These are phyloP conservation scores for Crocidura indochinensis DNA, from an alignment of 2,797 vertebrate genomes.

Conservation along the genomic window DNA sequence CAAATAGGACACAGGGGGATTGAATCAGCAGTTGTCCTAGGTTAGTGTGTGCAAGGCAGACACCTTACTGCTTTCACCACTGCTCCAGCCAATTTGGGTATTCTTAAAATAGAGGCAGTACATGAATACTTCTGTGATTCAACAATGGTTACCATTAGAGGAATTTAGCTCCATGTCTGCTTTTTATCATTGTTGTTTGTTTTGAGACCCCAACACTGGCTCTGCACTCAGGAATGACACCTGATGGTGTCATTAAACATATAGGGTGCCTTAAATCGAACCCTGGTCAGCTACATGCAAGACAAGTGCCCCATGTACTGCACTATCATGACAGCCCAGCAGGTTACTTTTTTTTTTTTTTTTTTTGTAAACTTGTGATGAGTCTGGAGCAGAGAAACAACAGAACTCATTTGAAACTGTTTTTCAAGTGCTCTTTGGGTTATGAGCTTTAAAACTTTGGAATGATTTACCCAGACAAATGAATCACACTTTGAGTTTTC, in stretches of 20 bases:
- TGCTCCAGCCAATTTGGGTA: neutral
- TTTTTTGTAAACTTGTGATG: conserved; percentile 42
- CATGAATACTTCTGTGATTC: neutral
- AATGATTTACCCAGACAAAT: neutral
- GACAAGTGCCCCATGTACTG: too few relatives aligned
- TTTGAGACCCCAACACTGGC: too few relatives aligned
- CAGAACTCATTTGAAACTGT: conserved; percentile 31
- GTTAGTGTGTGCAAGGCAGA: too few relatives aligned
- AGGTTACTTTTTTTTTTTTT: conserved; percentile 1
- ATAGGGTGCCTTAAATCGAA: too few relatives aligned
- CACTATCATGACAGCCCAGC: neutral
- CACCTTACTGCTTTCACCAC: too few relatives aligned
- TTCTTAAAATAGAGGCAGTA: neutral
- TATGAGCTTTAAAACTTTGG: neutral
- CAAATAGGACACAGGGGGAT: too few relatives aligned
- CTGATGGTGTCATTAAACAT: too few relatives aligned
- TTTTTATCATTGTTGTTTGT: too few relatives aligned
- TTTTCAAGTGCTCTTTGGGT: neutral
- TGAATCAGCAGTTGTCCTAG: too few relatives aligned
- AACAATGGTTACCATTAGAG: neutral
- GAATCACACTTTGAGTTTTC: neutral
- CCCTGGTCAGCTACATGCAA: too few relatives aligned
- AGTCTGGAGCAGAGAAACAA: conserved; percentile 10
- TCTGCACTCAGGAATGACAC: too few relatives aligned
- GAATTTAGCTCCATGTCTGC: too few relatives aligned